Percentiles rank a stretch among this genome's conserved stretches.
These are phyloP conservation scores for Thymelicus acteon DNA, from an alignment of 2,888 invertebrate species.

Conservation along the genomic window DNA sequence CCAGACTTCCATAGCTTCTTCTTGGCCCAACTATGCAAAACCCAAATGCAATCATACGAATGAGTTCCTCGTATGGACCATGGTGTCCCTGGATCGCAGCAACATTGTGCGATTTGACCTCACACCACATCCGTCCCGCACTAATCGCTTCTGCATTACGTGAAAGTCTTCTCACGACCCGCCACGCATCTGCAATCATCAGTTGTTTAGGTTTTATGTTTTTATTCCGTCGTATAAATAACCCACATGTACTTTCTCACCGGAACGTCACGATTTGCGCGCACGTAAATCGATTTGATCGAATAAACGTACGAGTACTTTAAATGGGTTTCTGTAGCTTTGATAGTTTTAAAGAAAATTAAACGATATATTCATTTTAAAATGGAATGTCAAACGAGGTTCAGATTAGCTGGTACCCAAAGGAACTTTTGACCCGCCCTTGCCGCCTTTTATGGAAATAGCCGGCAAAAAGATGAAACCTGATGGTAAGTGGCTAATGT, in stretches of 20 bases:
- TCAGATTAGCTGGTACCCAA: too few relatives aligned
- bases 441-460: too few relatives aligned
- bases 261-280: constrained; percentile 22
- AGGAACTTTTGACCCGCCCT: too few relatives aligned
- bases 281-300: constrained; percentile 20
- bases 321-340: constrained; percentile 1
- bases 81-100: not conserved
- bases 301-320: constrained; percentile 9
- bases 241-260: constrained; percentile 17
- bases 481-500: too few relatives aligned
- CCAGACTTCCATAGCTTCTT: too few relatives aligned
- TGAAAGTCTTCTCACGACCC: constrained; percentile 35
- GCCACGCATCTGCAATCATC: constrained; percentile 26
- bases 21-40: too few relatives aligned
- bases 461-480: too few relatives aligned
- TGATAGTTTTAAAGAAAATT: not conserved
- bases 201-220: constrained; percentile 15
- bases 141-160: constrained; percentile 28
- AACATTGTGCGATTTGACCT: constrained; percentile 11
- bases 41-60: too few relatives aligned
- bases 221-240: constrained; percentile 12
- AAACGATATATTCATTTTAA: too few relatives aligned
- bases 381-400: too few relatives aligned
- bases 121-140: constrained; percentile 35
- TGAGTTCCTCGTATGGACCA: not conserved